Evolutionary conservation across 2,888 invertebrate species (phyloP).

Genomic region (Cantharis flavilabris): DNA sequence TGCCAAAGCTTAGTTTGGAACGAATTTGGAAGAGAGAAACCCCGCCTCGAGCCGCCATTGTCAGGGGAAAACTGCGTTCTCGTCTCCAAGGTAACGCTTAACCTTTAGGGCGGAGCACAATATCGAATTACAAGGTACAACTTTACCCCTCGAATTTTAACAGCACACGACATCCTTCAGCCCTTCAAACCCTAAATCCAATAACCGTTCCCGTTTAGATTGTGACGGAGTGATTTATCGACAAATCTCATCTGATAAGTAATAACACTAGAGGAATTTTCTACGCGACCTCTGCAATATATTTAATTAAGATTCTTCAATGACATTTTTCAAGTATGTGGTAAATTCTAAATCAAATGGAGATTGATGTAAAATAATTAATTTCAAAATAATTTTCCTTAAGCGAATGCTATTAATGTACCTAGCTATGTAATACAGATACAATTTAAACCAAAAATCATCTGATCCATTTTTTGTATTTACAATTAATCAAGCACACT

Average conservation of each 20-base stretch:
- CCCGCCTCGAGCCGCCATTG: conserved; percentile 47
- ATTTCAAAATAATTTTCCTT: background rate
- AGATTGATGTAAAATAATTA: background rate
- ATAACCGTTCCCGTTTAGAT: conserved; percentile 53
- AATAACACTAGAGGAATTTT: conserved; percentile 44
- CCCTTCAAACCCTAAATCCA: conserved; percentile 48
- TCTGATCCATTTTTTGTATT: background rate
- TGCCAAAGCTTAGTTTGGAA: conserved; percentile 30
- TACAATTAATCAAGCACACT: background rate
- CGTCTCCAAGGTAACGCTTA: conserved; percentile 47
- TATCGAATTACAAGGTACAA: conserved; percentile 42
- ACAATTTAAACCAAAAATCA: background rate
- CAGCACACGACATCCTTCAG: conserved; percentile 23
- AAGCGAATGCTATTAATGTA: background rate
- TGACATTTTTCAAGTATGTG: conserved; percentile 13
- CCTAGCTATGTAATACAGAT: too few relatives aligned
- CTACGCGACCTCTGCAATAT: conserved; percentile 27
- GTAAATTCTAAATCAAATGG: background rate
- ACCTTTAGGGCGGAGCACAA: conserved; percentile 48
- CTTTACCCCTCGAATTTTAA: conserved; percentile 23
- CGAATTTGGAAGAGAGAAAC: conserved; percentile 30
- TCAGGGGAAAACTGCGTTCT: conserved; percentile 34
- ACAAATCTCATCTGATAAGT: conserved; percentile 51
- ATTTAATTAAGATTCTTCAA: conserved; percentile 21
- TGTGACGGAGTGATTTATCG: conserved; percentile 52